Evolutionary conservation across 2,113 vertebrate genomes (phyloP), one percentile per base, ranked within the genome.

Genomic region (Tinamus guttatus): DNA sequence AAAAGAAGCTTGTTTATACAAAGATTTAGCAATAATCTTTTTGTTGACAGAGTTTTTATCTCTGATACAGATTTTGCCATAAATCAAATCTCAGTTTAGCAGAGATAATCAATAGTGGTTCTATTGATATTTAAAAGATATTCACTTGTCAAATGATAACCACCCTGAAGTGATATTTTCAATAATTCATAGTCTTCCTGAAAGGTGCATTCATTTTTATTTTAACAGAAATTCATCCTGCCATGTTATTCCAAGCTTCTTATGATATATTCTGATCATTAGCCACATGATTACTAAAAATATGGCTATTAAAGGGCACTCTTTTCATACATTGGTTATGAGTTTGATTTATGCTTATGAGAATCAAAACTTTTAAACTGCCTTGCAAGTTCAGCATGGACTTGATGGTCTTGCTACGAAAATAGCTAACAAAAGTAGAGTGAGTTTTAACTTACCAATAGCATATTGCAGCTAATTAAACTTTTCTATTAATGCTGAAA

Each of bases 51-150:
- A 77, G 19, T 84, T 87, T 95, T 83, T 90, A 22, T 93, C 88
- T 94, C 62, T 58, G 63, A 36, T 83, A 74, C 20, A 47, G 30
- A 81, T 63, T 96, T 93, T 81, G 11, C 56, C 93, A 94, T 94
- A 79, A 94, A 81, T 47, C 51, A 91, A 85, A 78, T 80, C 60
- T 65, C 30, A 47, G 41, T 93, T 94, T 94, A 54, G 18, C 12
- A 85, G 43, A 93, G 9, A 75, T 71, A 87, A 68, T 85, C 82
- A 92, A 65, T 51, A 93, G 49, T 52, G 17, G 18, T 43, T 83
- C 32, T 75, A 68, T 43, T 93, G 86, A 84, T 47, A 71, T 89
- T 76, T 76, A 65, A 70, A 93, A 93, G 36, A 82, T 60, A 75
- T 40, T 74, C 14, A 34, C 5, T 24, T 56, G 36, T 74, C 70